Percentiles rank a stretch among this genome's conserved stretches.
Conservation (phyloP, 2,888 invertebrate species). For the Synergus japonicus region DNA sequence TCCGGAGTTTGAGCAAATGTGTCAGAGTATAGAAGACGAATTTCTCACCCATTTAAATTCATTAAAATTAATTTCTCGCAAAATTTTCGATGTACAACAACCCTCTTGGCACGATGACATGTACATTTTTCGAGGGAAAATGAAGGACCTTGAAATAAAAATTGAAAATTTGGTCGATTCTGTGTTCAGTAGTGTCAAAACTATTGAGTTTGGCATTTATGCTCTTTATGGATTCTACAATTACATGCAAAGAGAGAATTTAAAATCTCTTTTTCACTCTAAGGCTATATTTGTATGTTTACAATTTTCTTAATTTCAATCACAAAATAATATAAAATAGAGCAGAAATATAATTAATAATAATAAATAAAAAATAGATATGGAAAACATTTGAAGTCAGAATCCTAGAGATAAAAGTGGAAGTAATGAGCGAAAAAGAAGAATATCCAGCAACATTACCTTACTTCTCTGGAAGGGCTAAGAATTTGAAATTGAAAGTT, state of each 20-base stretch:
- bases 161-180: constrained; percentile 89
- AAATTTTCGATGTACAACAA: constrained; percentile 88
- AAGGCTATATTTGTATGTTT: constrained; percentile 82
- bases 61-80: constrained; percentile 81
- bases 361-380: constrained; percentile 78
- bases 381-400: constrained; percentile 88
- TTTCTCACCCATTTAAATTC: constrained; percentile 83
- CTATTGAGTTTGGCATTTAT: constrained; percentile 89
- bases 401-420: constrained; percentile 86
- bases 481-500: constrained; percentile 84
- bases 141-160: constrained; percentile 85
- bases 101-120: constrained; percentile 91
- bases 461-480: constrained; percentile 85
- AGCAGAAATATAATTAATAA: background rate
- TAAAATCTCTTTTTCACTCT: constrained; percentile 84
- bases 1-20: constrained; percentile 83
- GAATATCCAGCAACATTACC: constrained; percentile 84
- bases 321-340: background rate
- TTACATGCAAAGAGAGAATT: constrained; percentile 86
- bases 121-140: constrained; percentile 80
- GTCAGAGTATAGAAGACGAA: constrained; percentile 85
- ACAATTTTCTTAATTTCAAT: background rate
- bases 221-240: constrained; percentile 87
- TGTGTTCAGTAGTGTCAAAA: constrained; percentile 88
- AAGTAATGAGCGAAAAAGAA: constrained; percentile 82